These are phyloP conservation scores for Molossus molossus DNA, from an alignment of 2,797 vertebrate genomes.

Conservation along the genomic window DNA sequence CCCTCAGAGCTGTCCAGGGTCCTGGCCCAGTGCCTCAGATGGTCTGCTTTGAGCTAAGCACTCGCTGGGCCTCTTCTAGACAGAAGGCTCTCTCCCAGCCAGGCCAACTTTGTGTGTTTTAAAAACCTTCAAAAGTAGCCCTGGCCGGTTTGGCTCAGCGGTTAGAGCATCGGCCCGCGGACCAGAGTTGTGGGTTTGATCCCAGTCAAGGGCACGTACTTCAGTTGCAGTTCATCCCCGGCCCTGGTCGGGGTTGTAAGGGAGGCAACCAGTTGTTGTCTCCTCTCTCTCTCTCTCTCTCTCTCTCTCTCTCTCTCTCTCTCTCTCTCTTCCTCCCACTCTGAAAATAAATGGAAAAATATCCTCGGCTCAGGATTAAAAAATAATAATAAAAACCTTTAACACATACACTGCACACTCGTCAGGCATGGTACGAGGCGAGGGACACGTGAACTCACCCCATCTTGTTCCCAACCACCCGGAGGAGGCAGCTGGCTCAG, in stretches of 20 bases:
- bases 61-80: not conserved
- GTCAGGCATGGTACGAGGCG: fast-evolving
- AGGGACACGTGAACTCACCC: not conserved
- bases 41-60: not conserved
- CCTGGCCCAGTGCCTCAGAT: not conserved
- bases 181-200: too few species aligned
- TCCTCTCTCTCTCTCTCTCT: too few species aligned
- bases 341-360: too few species aligned
- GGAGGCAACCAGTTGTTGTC: too few species aligned
- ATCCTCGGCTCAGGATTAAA: too few species aligned
- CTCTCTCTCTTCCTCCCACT: too few species aligned
- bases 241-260: too few species aligned
- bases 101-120: not conserved
- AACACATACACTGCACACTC: fast-evolving
- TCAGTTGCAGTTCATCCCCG: too few species aligned
- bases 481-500: not conserved
- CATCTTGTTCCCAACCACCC: not conserved
- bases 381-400: not conserved
- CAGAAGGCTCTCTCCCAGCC: not conserved
- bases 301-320: too few species aligned
- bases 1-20: conserved; percentile 76
- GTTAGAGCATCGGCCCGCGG: too few species aligned
- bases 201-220: too few species aligned
- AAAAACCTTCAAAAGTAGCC: not conserved
- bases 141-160: too few species aligned